Conservation (phyloP, 2,888 invertebrate species). For the Mythimna impura region DNA sequence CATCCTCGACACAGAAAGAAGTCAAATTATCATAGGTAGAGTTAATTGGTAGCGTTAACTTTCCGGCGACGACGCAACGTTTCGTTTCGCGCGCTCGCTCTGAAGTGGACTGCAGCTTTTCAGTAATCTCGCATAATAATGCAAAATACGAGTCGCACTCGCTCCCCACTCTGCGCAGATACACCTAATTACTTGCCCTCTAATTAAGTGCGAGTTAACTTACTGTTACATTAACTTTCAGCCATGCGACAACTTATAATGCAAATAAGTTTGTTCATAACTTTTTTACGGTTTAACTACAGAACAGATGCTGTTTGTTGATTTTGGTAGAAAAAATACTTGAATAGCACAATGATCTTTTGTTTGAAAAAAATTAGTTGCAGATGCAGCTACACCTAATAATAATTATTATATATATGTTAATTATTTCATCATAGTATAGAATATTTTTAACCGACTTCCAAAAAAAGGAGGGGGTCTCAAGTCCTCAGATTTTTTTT, state of each 20-base stretch:
- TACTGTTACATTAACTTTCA: slow-evolving; percentile 47
- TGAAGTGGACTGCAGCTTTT: slow-evolving; percentile 53
- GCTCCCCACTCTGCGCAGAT: slow-evolving; percentile 46
- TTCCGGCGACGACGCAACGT: slow-evolving; percentile 13
- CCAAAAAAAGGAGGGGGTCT: too few species aligned
- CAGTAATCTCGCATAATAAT: slow-evolving; percentile 57
- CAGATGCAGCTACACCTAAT: neutral
- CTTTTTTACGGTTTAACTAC: slow-evolving; percentile 20
- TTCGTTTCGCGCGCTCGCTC: slow-evolving; percentile 18
- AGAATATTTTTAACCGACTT: too few species aligned
- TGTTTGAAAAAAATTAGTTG: neutral
- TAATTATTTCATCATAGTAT: too few species aligned
- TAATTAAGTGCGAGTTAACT: slow-evolving; percentile 56
- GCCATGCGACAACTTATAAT: slow-evolving; percentile 34
- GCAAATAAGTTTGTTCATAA: slow-evolving; percentile 25
- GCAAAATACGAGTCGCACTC: slow-evolving; percentile 54
- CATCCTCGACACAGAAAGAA: neutral
- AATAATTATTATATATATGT: too few species aligned
- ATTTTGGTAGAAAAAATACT: slow-evolving; percentile 8
- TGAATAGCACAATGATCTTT: neutral
- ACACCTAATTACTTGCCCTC: slow-evolving; percentile 58
- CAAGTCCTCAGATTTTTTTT: too few species aligned
- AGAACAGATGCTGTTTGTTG: slow-evolving; percentile 30
- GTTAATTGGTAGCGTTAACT: slow-evolving; percentile 31
- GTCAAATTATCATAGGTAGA: neutral